phyloP scores from a whole-genome alignment of 2,888 invertebrate species.

The Melipona beecheii region DNA sequence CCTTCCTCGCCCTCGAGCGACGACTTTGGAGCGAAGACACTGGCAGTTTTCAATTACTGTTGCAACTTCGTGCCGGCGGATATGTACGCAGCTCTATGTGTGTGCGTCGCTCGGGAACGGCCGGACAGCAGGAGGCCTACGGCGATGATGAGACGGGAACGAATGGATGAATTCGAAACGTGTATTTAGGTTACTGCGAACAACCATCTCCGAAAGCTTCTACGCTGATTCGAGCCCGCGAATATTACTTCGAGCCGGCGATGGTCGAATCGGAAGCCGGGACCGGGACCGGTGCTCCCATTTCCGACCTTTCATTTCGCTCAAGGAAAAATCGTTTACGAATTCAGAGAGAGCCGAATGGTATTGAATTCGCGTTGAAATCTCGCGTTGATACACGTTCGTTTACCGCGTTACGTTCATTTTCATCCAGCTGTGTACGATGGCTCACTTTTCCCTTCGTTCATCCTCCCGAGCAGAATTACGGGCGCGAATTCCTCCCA shows the following conservation, averaged over 20 bases:
- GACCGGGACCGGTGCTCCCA: not conserved
- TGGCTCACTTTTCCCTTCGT: not conserved
- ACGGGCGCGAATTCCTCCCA: too few species aligned
- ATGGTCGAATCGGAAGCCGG: slow-evolving; percentile 8
- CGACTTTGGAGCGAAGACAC: slow-evolving; percentile 11
- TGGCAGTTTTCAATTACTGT: slow-evolving; percentile 49
- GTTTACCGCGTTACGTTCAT: not conserved
- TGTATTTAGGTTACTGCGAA: slow-evolving; percentile 63
- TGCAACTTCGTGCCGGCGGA: not conserved
- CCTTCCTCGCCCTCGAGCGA: slow-evolving; percentile 5
- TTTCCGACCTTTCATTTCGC: not conserved
- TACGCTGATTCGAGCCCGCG: slow-evolving; percentile 20
- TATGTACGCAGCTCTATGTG: slow-evolving; percentile 28
- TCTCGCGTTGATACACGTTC: not conserved
- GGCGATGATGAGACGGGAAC: slow-evolving; percentile 27
- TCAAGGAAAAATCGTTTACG: not conserved
- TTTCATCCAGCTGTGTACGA: not conserved
- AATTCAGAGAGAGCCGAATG: not conserved
- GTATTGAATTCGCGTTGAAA: not conserved
- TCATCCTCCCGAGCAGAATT: not conserved
- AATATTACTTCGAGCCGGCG: slow-evolving; percentile 33
- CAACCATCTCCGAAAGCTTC: slow-evolving; percentile 51
- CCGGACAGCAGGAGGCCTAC: slow-evolving; percentile 23
- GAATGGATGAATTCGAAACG: slow-evolving; percentile 42
- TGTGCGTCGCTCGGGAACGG: slow-evolving; percentile 39